Base-by-base conservation (phyloP, 2,797 vertebrate species). In the Alcedo atthis region DNA sequence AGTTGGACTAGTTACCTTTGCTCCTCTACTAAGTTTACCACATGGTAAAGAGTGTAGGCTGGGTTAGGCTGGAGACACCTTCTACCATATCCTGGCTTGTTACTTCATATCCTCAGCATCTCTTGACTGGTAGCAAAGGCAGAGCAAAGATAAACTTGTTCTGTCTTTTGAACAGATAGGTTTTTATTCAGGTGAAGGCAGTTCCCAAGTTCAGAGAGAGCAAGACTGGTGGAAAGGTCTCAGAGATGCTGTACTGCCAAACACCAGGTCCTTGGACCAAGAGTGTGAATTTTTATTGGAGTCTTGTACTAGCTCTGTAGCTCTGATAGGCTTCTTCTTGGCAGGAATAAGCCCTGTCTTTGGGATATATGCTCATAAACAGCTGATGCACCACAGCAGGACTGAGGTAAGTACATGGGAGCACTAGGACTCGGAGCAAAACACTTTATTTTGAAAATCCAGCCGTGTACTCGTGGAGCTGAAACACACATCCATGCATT, bases 351-450 rank as follows among this genome's bases (percentile, higher is more conserved):
- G 10, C 5, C 15, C 15, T 75, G 53, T 7, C 9, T 13, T 75
- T 2, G 1, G 30, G 32, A n/a, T 25, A 28, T 28, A 33, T 43
- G 15, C 7, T 48, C 12, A 51, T 35, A 25, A 85, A 53, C 20
- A 51, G 43, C 21, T 35, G 46, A 37, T 30, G n/a, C 18, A 66
- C 26, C 68, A 30, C 24, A 83, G 11, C 9, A 66, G 14, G 5
- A 67, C 49, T 55, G 32, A 81, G 10, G 20, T 21, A 32, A 74
- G 32, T 8, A 55, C 10, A 8, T 0, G 0, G 8, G 11, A 69
- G 5, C 9, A 33, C 21, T 30, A 26, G 6, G 30, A 59, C 21
- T n/a, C 67, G 33, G 5, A 77, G n/a, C 7, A 53, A 74, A 93
- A 32, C 6, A 4, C 10, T 62, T 20, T 43, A 24, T 82, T 86